These are phyloP conservation scores for Pantherophis alleghaniensis DNA, from an alignment of 2,797 vertebrate genomes.

Conservation along the genomic window DNA sequence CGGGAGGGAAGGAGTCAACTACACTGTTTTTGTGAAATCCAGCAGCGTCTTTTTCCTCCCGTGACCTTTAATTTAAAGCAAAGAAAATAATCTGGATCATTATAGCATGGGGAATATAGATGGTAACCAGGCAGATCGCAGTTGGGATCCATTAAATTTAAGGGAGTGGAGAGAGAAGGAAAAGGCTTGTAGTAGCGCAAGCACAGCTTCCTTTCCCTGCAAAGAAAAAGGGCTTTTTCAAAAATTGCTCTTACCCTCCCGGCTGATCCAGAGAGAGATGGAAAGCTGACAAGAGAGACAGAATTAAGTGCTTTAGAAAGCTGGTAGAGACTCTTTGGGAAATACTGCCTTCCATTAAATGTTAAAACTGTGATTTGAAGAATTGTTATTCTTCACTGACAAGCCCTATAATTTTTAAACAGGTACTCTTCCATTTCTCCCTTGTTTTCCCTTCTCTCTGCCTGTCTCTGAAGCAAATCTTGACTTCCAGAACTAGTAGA, in stretches of 20 bases:
- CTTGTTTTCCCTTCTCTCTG: not conserved
- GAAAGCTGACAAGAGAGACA: not conserved
- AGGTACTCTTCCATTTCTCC: not conserved
- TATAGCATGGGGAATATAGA: not conserved
- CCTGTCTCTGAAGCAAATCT: not conserved
- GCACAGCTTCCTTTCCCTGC: not conserved
- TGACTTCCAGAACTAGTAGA: not conserved
- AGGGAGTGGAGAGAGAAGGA: not conserved
- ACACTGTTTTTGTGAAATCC: not conserved
- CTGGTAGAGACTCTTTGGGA: not conserved
- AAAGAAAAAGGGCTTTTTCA: not conserved
- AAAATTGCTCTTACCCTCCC: not conserved
- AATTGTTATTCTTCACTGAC: not conserved
- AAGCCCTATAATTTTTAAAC: not conserved
- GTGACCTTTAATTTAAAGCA: not conserved
- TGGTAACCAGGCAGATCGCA: constrained; percentile 2
- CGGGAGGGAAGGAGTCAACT: not conserved
- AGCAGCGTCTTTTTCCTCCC: not conserved
- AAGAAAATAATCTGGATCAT: constrained; percentile 6
- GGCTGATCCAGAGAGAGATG: not conserved
- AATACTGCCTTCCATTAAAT: constrained; percentile 10
- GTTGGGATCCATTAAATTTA: constrained; percentile 16
- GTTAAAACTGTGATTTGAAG: constrained; percentile 9
- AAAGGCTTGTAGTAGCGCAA: not conserved
- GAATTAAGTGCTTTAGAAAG: constrained; percentile 21